Base-by-base conservation (phyloP, 2,113 vertebrate species). In the Lethenteron reissneri region DNA sequence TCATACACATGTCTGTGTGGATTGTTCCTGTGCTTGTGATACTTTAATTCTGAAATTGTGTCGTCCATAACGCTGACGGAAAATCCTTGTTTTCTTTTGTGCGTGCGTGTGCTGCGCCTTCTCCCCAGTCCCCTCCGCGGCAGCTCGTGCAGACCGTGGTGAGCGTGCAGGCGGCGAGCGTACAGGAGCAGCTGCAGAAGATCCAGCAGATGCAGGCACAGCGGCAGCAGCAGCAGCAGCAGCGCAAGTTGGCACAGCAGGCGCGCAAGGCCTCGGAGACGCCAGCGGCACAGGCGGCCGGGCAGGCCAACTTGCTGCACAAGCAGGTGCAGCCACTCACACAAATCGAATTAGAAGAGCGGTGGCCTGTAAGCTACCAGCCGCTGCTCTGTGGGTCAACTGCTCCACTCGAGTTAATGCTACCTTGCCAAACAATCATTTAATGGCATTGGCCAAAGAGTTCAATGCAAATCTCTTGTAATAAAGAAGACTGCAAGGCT, bases 191-290 rank as follows among this genome's bases (percentile, higher is more conserved):
- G 78, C 83, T 94, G 75, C 88, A 90, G 73, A 82, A 87, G 79
- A 90, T 87, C 80, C 88, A 92, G 81, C 91, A 94, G 83, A 84
- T 95, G 78, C 82, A 87, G 80, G 89, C 90, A 60, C 90, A 92
- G 80, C 89, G 89, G 73, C 88, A 88, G 78, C 85, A 88, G 85
- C 88, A 87, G 82, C 89, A 92, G 75, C 85, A 83, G 80, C 86
- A 86, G 74, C 85, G 88, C n/a, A n/a, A 25, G 8, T 11, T 68
- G n/a, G 64, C 64, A n/a, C n/a, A 17, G 64, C n/a, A 68, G 64
- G 64, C 64, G 25, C 64, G 64, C 64, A 68, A 68, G 11, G 64
- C 64, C 9, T n/a, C 64, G 25, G 64, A 68, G 25, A 11, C 64
- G n/a, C 64, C 64, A 11, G n/a, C 64, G n/a, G 2, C 64, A 9